A percentile compares a stretch with the other conserved stretches of the same genome.
Conservation (phyloP, 1,140 invertebrate species). For the Brachionus koreanus region DNA sequence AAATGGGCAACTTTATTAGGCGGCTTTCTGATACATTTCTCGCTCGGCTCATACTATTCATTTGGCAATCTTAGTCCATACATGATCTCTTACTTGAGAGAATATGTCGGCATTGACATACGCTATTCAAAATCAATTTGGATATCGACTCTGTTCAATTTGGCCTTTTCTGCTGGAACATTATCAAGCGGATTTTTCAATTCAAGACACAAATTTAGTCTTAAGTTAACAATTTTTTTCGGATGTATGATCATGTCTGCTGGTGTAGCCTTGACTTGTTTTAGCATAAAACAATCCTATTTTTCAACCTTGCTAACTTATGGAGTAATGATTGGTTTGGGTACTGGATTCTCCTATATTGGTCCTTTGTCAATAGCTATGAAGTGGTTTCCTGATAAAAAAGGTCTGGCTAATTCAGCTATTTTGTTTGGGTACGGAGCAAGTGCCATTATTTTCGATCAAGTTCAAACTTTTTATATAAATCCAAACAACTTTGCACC, state of each 20-base stretch:
- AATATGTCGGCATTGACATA: constrained; percentile 46
- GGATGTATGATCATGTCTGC: constrained; percentile 45
- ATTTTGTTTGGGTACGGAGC: constrained; percentile 59
- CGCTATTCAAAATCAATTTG: constrained; percentile 55
- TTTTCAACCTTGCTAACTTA: constrained; percentile 52
- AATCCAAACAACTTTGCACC: constrained; percentile 57
- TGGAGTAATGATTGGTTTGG: constrained; percentile 56
- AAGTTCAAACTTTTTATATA: constrained; percentile 57
- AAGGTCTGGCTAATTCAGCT: constrained; percentile 58
- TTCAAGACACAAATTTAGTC: not conserved
- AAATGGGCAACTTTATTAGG: constrained; percentile 34
- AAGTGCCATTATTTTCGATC: constrained; percentile 58
- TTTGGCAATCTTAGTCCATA: constrained; percentile 58
- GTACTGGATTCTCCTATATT: constrained; percentile 57
- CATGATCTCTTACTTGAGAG: constrained; percentile 58
- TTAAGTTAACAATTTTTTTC: not conserved
- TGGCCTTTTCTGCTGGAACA: constrained; percentile 49
- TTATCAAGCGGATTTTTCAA: constrained; percentile 51
- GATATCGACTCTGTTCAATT: constrained; percentile 53
- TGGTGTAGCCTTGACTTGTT: constrained; percentile 55
- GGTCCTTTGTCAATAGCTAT: constrained; percentile 56
- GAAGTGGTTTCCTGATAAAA: constrained; percentile 59
- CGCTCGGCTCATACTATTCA: constrained; percentile 13
- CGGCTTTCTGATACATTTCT: constrained; percentile 32
- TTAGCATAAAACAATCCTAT: constrained; percentile 55